A percentile compares a stretch with the other conserved stretches of the same genome.
These are phyloP conservation scores for Megalops cyprinoides DNA, from an alignment of 2,797 vertebrate species.

Conservation along the genomic window DNA sequence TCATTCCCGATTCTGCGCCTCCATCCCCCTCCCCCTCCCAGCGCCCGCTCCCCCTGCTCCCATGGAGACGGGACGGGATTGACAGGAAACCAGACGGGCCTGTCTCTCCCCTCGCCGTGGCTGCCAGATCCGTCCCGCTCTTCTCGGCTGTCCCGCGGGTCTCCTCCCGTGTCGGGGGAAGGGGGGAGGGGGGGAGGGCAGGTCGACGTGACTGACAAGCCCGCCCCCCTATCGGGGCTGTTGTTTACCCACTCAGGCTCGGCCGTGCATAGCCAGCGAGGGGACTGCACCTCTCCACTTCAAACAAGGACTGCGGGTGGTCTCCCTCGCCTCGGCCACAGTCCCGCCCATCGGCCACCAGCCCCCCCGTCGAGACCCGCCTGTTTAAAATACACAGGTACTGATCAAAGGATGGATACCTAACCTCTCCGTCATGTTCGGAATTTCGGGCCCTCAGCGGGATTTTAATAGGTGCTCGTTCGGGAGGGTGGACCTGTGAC, in stretches of 20 bases:
- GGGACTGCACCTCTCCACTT: neutral
- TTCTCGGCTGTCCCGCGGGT: neutral
- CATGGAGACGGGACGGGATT: neutral
- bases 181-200: neutral
- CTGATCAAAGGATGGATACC: neutral
- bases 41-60: neutral
- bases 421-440: neutral
- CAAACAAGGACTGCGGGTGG: neutral
- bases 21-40: neutral
- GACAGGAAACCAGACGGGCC: neutral
- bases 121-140: slow-evolving; percentile 4
- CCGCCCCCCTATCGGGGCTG: neutral
- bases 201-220: neutral
- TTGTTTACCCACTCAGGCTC: slow-evolving; percentile 5
- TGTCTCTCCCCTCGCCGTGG: neutral
- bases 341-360: neutral
- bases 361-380: neutral
- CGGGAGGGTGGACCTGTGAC: neutral
- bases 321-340: neutral
- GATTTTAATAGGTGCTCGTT: neutral
- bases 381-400: neutral
- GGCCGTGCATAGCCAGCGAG: no score
- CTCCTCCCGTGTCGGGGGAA: slow-evolving; percentile 13
- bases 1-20: neutral
- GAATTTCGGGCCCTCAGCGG: neutral